phyloP scores from a whole-genome alignment of 2,888 invertebrate genomes.

The Esperia sulphurella region DNA sequence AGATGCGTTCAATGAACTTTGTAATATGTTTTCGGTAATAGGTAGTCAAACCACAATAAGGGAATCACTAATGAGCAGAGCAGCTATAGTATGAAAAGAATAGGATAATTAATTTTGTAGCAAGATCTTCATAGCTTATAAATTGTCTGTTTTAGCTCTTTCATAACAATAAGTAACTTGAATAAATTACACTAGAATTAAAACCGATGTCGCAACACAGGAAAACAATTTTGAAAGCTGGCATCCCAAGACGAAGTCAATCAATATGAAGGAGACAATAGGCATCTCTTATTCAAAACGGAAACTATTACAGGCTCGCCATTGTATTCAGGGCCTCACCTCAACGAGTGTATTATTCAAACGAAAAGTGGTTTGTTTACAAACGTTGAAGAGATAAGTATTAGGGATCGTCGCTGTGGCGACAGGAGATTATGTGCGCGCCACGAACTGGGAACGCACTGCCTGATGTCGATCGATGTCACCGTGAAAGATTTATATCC shows the following conservation, averaged over 20 bases:
- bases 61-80: constrained; percentile 5
- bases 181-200: constrained; percentile 3
- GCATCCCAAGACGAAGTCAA: constrained; percentile 59
- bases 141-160: neutral
- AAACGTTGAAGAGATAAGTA: constrained; percentile 58
- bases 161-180: constrained; percentile 1
- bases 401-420: constrained; percentile 43
- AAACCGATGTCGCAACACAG: constrained; percentile 31
- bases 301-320: constrained; percentile 73
- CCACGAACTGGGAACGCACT: constrained; percentile 40
- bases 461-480: constrained; percentile 54
- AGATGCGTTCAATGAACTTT: constrained; percentile 54
- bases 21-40: constrained; percentile 14
- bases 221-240: constrained; percentile 49
- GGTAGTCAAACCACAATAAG: constrained; percentile 5
- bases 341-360: constrained; percentile 70
- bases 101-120: constrained; percentile 15
- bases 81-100: constrained; percentile 9
- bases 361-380: constrained; percentile 73
- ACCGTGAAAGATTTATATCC: constrained; percentile 68
- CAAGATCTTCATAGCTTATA: constrained; percentile 11
- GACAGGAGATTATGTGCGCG: constrained; percentile 55
- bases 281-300: constrained; percentile 73
- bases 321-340: constrained; percentile 73
- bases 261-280: constrained; percentile 75